These are phyloP conservation scores for Xenopus petersii DNA, from an alignment of 2,797 vertebrate species.

Conservation along the genomic window DNA sequence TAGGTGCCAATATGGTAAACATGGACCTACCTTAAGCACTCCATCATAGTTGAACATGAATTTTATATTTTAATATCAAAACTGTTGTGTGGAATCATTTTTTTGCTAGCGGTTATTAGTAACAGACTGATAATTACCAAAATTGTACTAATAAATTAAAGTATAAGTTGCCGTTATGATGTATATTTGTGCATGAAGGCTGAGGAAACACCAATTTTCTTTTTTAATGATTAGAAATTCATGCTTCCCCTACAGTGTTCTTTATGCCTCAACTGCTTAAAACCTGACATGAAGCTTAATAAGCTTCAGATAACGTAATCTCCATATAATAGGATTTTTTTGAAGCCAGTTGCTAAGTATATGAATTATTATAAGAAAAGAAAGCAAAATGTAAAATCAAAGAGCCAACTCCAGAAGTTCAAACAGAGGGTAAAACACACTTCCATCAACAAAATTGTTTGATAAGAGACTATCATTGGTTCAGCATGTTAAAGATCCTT, in stretches of 20 bases:
- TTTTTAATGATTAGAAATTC: conserved; percentile 49
- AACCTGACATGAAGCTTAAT: conserved; percentile 60
- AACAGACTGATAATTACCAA: conserved; percentile 25
- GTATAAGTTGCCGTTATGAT: conserved; percentile 22
- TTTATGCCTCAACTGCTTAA: conserved; percentile 59
- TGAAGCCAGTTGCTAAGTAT: conserved; percentile 58
- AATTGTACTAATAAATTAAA: conserved; percentile 18
- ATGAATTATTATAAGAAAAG: conserved; percentile 65
- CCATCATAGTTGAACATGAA: no score
- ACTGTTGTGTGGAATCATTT: no score
- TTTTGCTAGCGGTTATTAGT: conserved; percentile 18
- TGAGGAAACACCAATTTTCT: conserved; percentile 41
- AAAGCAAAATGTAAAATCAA: conserved; percentile 67
- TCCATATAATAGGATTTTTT: conserved; percentile 65
- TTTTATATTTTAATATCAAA: no score
- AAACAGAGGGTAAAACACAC: conserved; percentile 66
- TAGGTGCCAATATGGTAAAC: no score
- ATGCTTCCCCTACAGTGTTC: conserved; percentile 52
- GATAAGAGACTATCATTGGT: conserved; percentile 64
- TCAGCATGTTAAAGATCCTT: conserved; percentile 61
- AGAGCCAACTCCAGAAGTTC: conserved; percentile 66
- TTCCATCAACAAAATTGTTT: conserved; percentile 66
- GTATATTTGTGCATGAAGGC: conserved; percentile 43
- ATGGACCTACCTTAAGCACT: no score
- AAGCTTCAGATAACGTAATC: conserved; percentile 67